Base-by-base conservation (phyloP, 30 jellyfish, hydroid and myxozoan species). In the Calvadosia cruxmelitensis region DNA sequence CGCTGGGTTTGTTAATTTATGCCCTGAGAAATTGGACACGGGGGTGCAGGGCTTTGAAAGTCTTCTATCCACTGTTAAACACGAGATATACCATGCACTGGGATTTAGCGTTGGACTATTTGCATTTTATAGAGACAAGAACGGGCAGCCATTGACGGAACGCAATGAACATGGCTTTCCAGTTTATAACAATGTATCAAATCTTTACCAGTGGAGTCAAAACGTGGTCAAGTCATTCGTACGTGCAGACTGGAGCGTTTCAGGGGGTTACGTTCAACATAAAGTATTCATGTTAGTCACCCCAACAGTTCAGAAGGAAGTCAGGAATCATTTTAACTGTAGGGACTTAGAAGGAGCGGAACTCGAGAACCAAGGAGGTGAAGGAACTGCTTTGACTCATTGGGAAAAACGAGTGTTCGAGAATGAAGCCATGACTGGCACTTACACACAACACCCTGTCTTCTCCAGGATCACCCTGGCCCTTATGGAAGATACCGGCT, bases 381-480 rank as follows among this genome's bases (percentile, higher is more conserved):
- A 85, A 36, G 96, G 96, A 12, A 85, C 96, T 25, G 93, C 93
- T 0, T 73, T 78, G 27, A 85, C 96, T 16, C 96, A 85, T 66
- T 85, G 96, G 96, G 96, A 85, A 74, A 85, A 85, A 72, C 49
- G 96, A 53, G 76, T 85, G 52, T 85, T 85, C 49, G 96, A 85
- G 35, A 85, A 85, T 64, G 96, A 85, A 51, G 96, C 96, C 7
- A 85, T 85, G 96, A 85, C 96, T 3, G 96, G 96, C 29, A 85
- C 96, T 0, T 85, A 85, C 65, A 85, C 96, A 23, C 96, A 85
- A 53, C 96, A 85, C 53, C 96, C 96, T 12, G 96, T 85, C 52
- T 85, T 85, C 35, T 78, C 93, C 29, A 68, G 92, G 50, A 74
- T 85, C 25, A 78, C 96, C 3, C 67, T 85, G 15, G 96, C 96